A percentile compares a stretch with the other conserved stretches of the same genome.
These are phyloP conservation scores for Orthonyx spaldingii DNA, from an alignment of 2,113 vertebrate species.

Conservation along the genomic window DNA sequence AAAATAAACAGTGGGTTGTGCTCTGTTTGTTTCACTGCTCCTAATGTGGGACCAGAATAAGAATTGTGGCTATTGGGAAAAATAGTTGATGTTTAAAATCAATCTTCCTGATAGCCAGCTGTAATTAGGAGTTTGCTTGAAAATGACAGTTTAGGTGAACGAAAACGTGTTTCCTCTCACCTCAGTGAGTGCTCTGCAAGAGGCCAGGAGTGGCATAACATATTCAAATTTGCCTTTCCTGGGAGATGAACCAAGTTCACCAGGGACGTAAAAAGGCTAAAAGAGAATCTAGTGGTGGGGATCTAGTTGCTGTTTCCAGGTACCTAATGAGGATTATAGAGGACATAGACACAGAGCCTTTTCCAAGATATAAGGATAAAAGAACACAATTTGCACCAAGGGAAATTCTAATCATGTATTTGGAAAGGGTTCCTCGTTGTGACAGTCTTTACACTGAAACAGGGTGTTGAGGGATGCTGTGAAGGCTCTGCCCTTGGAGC, in stretches of 20 bases:
- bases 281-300: not conserved
- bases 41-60: not conserved
- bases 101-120: not conserved
- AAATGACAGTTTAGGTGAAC: not conserved
- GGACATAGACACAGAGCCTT: not conserved
- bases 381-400: not conserved
- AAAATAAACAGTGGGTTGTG: not conserved
- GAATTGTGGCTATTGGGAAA: accelerated
- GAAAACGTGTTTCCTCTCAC: not conserved
- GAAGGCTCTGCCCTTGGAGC: not conserved
- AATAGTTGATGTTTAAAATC: not conserved
- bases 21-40: not conserved
- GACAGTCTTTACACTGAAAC: not conserved
- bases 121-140: not conserved
- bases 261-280: not conserved
- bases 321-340: not conserved
- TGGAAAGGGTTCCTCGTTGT: not conserved
- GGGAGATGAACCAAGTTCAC: not conserved
- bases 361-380: not conserved
- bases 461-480: not conserved
- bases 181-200: not conserved
- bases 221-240: not conserved
- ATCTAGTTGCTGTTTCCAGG: not conserved
- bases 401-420: not conserved
- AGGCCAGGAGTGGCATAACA: not conserved